Evolutionary conservation across 2,113 vertebrate species (phyloP).

Genomic region (Tetrax tetrax): DNA sequence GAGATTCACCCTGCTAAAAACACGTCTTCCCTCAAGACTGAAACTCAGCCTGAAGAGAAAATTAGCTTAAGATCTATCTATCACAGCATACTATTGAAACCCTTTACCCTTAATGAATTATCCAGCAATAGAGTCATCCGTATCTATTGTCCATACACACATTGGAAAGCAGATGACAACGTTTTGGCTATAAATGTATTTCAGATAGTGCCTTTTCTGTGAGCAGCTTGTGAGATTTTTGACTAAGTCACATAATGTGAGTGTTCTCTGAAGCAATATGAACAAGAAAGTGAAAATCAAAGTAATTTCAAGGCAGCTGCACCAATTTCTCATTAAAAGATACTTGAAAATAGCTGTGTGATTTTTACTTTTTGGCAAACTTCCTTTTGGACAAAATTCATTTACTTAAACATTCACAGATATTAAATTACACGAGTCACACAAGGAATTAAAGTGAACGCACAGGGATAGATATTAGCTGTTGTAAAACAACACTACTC

Average conservation of each 20-base stretch:
- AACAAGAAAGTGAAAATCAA: constrained; percentile 12
- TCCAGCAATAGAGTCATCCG: background rate
- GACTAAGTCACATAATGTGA: background rate
- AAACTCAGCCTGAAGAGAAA: background rate
- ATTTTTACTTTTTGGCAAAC: constrained; percentile 25
- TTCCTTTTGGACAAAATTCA: constrained; percentile 28
- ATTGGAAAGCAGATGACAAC: background rate
- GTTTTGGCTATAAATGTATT: background rate
- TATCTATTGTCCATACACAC: background rate
- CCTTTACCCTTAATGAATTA: background rate
- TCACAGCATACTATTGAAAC: accelerated
- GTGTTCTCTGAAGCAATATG: background rate
- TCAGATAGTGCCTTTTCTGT: background rate
- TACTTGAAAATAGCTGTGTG: constrained; percentile 27
- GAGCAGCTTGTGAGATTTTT: background rate
- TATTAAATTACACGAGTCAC: constrained; percentile 57
- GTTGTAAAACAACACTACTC: constrained; percentile 56
- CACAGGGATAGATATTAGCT: constrained; percentile 28
- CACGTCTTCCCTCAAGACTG: background rate
- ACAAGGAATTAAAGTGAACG: constrained; percentile 36
- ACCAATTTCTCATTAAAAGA: constrained; percentile 22
- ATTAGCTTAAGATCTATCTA: background rate
- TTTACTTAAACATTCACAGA: constrained; percentile 37
- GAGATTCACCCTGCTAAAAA: background rate
- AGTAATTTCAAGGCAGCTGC: constrained; percentile 16